Base-by-base conservation (phyloP, 2,113 vertebrate species). In the Garra rufa region DNA sequence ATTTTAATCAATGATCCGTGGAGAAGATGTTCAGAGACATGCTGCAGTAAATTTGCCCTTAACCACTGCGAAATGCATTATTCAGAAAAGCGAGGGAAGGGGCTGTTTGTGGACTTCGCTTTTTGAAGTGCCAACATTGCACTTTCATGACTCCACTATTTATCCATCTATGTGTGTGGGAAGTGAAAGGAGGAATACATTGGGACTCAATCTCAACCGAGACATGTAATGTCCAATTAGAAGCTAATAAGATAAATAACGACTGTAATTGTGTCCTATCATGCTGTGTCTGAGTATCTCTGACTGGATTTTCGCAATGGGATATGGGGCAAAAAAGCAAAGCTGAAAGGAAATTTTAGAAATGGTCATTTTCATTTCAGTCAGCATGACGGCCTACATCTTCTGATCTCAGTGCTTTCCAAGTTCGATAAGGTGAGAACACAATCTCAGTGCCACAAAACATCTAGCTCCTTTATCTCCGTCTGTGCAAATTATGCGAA, bases 1-100 rank as follows among this genome's bases (percentile, higher is more conserved):
- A 88, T 90, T 91, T 90, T 89, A 89, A 90, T 90, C 85, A 82
- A 87, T 91, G 84, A 85, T 88, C 88, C 85, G 84, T 79, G 86
- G 85, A 48, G 9, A 59, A 83, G 79, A 87, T 86, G 77, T n/a
- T 83, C 59, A 90, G 24, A 79, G 71, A 81, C 84, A 89, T 74
- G 43, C 78, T 67, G 85, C 65, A 80, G 52, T 81, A 69, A 81
- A 86, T 88, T 76, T 69, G 61, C 84, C 81, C 74, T 89, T 85
- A 87, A 67, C 67, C 50, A 81, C 69, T 43, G 76, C 52, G 87
- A 73, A 81, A 69, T 75, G n/a, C 24, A 34, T 59, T 61, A 63
- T 67, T 81, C 34, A 83, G 67, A 77, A 67, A 26, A 17, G 17
- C 19, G 11, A 65, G 73, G 34, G 9, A 74, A 77, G 76, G 61